Evolutionary conservation across 2,113 vertebrate species (phyloP), one percentile per base, ranked within the genome.

Genomic region (Macrotis lagotis): DNA sequence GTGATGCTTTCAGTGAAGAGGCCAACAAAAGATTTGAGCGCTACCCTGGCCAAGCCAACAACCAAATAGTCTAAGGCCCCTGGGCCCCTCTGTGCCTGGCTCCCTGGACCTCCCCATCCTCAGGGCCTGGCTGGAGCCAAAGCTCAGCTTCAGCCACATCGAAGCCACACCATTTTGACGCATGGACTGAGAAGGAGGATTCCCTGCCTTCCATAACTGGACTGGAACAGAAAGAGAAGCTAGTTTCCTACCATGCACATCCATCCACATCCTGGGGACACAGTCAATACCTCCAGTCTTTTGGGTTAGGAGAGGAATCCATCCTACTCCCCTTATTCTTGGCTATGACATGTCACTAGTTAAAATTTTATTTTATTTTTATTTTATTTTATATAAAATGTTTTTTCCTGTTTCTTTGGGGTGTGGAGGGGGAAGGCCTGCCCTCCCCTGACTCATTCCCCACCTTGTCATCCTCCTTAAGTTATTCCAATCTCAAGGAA

Each of bases 11-110:
- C 98, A 99, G 99, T 0, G 99, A 99, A 89, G 99, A 99, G 97
- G 99, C 99, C 53, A 99, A 99, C 98, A 99, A 97, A 98, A 98
- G 97, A 94, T 99, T 99, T 89, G 99, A 99, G 97, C 99, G 99
- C 97, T 99, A 99, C 95, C 99, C 99, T 0, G 99, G 99, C 49
- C 99, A 99, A 98, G 98, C 99, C 51, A 99, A 99, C 97, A 99
- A 99, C 98, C 99, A 99, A 98, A 99, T 99, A 31, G 98, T 99
- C 11, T 99, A 99, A 99, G 93, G 89, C 93, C 93, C 90, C 8
- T 83, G 91, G 26, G 26, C 94, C 95, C 94, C 6, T 22, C 55
- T 55, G 50, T 10, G 50, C 91, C 59, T 74, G 94, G 93, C 91
- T 94, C 93, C 89, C 94, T 94, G 94, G 96, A 97, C 96, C 96